Evolutionary conservation across 2,797 vertebrate species (phyloP).

Genomic region (Propithecus perrieri): DNA sequence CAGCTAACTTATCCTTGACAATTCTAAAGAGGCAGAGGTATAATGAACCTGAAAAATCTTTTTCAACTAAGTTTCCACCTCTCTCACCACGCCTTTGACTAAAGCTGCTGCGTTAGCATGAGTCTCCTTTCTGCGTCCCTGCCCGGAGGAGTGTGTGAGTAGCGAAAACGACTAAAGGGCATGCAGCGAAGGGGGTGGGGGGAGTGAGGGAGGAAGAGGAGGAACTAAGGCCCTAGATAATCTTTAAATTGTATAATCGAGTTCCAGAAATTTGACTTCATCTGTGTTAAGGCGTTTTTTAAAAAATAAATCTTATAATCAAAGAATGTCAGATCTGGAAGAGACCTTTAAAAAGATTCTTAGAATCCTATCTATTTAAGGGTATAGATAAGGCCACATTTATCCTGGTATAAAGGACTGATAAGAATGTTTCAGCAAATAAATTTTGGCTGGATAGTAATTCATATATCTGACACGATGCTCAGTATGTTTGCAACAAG

Average conservation of each 20-base stretch:
- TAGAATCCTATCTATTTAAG: conserved; percentile 36
- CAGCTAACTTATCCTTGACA: background rate
- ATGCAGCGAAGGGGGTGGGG: background rate
- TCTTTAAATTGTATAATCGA: conserved; percentile 58
- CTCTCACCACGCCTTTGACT: background rate
- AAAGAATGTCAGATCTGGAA: conserved; percentile 57
- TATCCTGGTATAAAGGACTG: conserved; percentile 50
- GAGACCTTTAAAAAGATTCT: conserved; percentile 25
- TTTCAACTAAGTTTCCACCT: background rate
- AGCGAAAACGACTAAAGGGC: background rate
- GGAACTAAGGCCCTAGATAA: conserved; percentile 35
- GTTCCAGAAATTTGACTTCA: conserved; percentile 66
- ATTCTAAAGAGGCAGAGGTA: background rate
- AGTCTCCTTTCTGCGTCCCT: background rate
- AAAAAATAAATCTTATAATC: conserved; percentile 55
- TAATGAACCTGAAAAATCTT: conserved; percentile 2
- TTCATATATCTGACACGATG: conserved; percentile 25
- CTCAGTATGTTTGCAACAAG: background rate
- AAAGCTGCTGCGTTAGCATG: background rate
- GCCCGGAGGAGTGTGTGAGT: background rate
- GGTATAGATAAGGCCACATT: conserved; percentile 51
- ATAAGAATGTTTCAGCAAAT: conserved; percentile 56
- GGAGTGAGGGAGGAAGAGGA: background rate
- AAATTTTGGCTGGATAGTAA: conserved; percentile 55
- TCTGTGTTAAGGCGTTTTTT: conserved; percentile 41